A percentile compares a stretch with the other conserved stretches of the same genome.
These are phyloP conservation scores for Bambusicola thoracicus DNA, from an alignment of 2,113 vertebrate genomes.

Conservation along the genomic window DNA sequence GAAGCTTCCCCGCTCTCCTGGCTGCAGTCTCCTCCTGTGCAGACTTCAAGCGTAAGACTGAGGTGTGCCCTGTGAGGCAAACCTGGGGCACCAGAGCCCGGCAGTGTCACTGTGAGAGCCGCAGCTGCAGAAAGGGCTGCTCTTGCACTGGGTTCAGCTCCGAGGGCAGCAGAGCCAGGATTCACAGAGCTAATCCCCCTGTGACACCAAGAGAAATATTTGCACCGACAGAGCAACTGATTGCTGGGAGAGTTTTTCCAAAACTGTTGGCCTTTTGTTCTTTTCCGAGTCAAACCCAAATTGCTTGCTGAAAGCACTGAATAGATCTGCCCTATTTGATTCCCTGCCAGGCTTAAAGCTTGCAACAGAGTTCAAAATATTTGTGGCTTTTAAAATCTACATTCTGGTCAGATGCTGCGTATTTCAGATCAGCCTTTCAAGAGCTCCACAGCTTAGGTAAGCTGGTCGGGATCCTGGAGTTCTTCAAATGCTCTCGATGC, in stretches of 20 bases:
- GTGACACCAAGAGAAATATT: neutral
- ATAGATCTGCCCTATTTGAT: conserved; percentile 7
- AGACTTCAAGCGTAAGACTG: accelerated
- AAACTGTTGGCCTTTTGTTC: conserved; percentile 32
- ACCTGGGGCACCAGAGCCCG: accelerated
- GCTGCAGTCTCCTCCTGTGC: neutral
- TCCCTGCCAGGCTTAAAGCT: conserved; percentile 30
- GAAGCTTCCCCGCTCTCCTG: neutral
- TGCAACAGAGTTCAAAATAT: conserved; percentile 13
- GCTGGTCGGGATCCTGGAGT: neutral
- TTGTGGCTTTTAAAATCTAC: conserved; percentile 1
- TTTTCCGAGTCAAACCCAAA: neutral
- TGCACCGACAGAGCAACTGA: conserved; percentile 17
- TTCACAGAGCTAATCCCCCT: neutral
- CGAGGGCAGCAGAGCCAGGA: neutral
- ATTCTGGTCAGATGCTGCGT: neutral
- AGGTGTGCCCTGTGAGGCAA: accelerated
- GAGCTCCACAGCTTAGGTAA: neutral
- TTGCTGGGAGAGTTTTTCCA: conserved; percentile 11
- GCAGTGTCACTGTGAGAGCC: neutral
- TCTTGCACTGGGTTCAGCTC: neutral
- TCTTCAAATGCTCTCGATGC: neutral
- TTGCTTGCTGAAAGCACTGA: conserved; percentile 9
- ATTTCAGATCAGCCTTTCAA: conserved; percentile 2
- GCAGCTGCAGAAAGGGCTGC: neutral